Base-by-base conservation (phyloP, 2,888 invertebrate genomes). In the Nomada goodeniana region DNA sequence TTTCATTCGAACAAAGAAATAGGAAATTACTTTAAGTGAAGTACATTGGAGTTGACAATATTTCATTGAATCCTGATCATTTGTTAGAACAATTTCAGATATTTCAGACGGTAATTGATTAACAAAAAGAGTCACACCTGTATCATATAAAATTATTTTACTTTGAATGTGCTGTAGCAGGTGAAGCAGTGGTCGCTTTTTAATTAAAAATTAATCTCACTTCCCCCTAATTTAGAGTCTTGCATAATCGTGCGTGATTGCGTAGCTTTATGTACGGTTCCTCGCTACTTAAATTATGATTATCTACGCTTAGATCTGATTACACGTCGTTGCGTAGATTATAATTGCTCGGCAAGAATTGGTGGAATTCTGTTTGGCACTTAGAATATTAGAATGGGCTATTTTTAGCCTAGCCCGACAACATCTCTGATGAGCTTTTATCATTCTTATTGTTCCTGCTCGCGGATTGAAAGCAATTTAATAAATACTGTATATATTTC, bases 161-260 rank as follows among this genome's bases (percentile, higher is more conserved):
- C 15, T 72, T 63, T 20, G 52, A 71, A 64, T 20, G 50, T 50
- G 26, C 15, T n/a, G 7, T 18, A n/a, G 26, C 23, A 3, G 26
- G 36, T 23, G 11, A 59, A 23, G 26, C 18, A 11, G 13, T 5
- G 18, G 20, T 55, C 52, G 64, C 63, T 63, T 63, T 63, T 36
- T 18, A 44, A 77, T 73, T 60, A 70, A 76, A 47, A 60, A 76
- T 55, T 60, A 64, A 76, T 65, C 52, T 23, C 36, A 9, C 13
- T 13, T 23, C 2, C 52, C 26, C n/a, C 42, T 26, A 7, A 18
- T 15, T n/a, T 3, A 18, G n/a, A 5, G 13, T 36, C 59, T 61
- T 55, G 18, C 36, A 20, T 55, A 47, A 70, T 53, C 26, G 9
- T 18, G 52, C 20, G 9, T 11, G 50, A 76, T 61, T 47, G 44